A percentile compares a stretch with the other conserved stretches of the same genome.
Conservation (phyloP, 2,113 vertebrate species). For the Macheiramphus alcinus region DNA sequence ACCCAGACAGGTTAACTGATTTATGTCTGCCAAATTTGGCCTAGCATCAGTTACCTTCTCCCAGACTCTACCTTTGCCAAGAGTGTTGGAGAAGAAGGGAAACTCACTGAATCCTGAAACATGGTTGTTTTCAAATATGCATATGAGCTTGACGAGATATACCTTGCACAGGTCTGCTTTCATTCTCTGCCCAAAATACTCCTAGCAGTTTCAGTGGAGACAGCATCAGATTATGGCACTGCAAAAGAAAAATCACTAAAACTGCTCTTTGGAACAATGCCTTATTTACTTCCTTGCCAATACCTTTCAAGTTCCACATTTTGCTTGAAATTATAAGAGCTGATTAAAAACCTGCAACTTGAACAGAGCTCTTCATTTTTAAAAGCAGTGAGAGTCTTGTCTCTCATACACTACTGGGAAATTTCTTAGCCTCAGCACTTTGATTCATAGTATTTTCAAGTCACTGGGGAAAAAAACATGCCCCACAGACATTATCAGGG, state of each 20-base stretch:
- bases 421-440: background rate
- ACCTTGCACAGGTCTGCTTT: background rate
- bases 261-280: background rate
- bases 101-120: background rate
- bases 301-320: background rate
- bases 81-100: background rate
- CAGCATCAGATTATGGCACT: background rate
- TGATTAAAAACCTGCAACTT: background rate
- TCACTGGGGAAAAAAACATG: background rate
- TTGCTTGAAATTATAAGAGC: background rate
- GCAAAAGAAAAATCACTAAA: background rate
- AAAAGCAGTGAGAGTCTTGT: background rate
- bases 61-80: background rate
- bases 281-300: background rate
- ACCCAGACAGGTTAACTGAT: background rate
- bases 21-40: background rate
- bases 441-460: background rate
- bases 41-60: background rate
- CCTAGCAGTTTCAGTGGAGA: background rate
- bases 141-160: background rate
- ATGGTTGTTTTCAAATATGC: background rate
- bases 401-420: background rate
- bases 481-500: background rate
- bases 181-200: background rate
- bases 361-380: background rate